Evolutionary conservation across 2,888 invertebrate genomes (phyloP), one percentile per base, ranked within the genome.

Genomic region (Acrocyrtus sp.): DNA sequence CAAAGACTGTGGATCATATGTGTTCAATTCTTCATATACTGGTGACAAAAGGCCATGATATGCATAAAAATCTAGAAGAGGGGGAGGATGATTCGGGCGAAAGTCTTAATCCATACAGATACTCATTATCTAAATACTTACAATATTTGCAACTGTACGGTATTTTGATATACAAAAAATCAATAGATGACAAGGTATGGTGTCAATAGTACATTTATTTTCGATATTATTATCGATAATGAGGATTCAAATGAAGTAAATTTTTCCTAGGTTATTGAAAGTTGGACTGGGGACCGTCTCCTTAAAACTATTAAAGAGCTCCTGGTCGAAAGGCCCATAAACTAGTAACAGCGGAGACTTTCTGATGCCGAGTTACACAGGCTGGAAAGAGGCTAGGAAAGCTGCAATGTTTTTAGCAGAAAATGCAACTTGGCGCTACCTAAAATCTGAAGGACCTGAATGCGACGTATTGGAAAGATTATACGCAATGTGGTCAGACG

Each of bases 141-240:
- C 50, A 69, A 10, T 72, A 73, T 45, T 47, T 76, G 17, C 58
- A 61, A 45, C 61, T 62, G 0, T 76, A 73, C 22, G 56, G 56
- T 0, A 15, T 73, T 3, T 19, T 76, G 15, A 21, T 39, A 4
- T 58, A 24, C 29, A 56, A 69, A 12, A n/a, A 54, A 1, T n/a
- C 24, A n/a, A 24, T 60, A 45, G n/a, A 48, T 1, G 39, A 22
- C 2, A 5, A 72, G 61, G 72, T 66, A 17, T 15, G 48, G 39
- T n/a, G 6, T n/a, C n/a, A n/a, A n/a, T n/a, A n/a, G n/a, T n/a
- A n/a, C n/a, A n/a, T n/a, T n/a, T n/a, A n/a, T n/a, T n/a, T n/a
- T n/a, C n/a, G n/a, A n/a, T n/a, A n/a, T n/a, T n/a, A n/a, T n/a
- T n/a, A n/a, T n/a, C n/a, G n/a, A n/a, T n/a, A n/a, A n/a, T n/a